These are phyloP conservation scores for Spatula clypeata DNA, from an alignment of 2,797 vertebrate genomes.

Conservation along the genomic window DNA sequence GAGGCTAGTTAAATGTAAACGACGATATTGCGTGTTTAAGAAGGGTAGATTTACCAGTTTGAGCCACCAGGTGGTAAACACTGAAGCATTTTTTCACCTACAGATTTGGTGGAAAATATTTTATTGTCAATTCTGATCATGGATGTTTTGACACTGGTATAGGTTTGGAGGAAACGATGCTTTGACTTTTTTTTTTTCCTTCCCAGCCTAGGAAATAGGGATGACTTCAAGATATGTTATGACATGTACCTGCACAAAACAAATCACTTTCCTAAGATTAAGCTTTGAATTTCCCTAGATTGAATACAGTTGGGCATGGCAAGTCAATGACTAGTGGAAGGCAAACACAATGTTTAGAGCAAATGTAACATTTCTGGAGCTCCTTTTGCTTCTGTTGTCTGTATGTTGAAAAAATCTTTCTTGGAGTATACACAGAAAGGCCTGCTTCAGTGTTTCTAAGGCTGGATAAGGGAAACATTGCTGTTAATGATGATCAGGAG, in stretches of 20 bases:
- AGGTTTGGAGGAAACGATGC: not conserved
- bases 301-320: fast-evolving
- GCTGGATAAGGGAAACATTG: not conserved
- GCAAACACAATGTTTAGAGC: not conserved
- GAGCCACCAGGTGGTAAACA: constrained; percentile 64
- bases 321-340: not conserved
- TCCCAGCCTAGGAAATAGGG: not conserved
- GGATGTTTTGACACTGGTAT: not conserved
- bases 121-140: not conserved
- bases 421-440: not conserved
- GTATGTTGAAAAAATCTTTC: not conserved
- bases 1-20: not conserved
- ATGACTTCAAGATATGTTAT: not conserved
- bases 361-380: fast-evolving
- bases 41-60: constrained; percentile 10
- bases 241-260: not conserved
- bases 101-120: not conserved
- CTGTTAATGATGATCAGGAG: not conserved
- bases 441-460: not conserved
- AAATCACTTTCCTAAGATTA: not conserved
- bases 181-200: not conserved
- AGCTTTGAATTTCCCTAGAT: not conserved
- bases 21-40: not conserved
- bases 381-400: not conserved
- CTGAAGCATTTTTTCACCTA: not conserved